phyloP scores from a whole-genome alignment of 2,888 invertebrate species.

The Tenodera sinensis region DNA sequence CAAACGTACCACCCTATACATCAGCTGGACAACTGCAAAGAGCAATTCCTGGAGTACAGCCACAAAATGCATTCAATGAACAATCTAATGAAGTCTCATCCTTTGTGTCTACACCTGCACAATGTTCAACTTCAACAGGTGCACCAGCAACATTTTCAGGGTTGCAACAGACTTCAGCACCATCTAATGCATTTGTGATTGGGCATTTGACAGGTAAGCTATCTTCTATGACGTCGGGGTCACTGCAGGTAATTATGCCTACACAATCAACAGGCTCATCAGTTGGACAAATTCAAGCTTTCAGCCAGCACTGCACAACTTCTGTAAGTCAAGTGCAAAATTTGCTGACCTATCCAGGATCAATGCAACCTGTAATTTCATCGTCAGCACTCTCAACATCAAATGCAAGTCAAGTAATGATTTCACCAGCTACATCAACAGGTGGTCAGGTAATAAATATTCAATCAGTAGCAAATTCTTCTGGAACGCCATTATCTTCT shows the following conservation, averaged over 20 bases:
- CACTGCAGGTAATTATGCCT: background rate
- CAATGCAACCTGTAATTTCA: background rate
- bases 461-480: background rate
- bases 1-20: background rate
- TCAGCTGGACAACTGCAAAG: background rate
- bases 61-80: background rate
- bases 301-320: background rate
- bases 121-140: background rate
- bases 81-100: background rate
- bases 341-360: background rate
- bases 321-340: background rate
- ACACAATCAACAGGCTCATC: background rate
- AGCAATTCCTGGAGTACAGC: background rate
- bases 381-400: background rate
- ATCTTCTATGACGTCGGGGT: background rate
- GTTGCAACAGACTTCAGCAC: background rate
- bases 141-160: background rate
- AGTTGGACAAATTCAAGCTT: background rate
- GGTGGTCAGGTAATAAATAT: background rate
- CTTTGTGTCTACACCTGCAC: background rate
- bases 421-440: background rate
- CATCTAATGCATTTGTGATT: background rate
- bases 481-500: background rate
- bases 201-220: background rate
- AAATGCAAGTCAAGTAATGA: background rate